These are phyloP conservation scores for Cerceris rybyensis DNA, from an alignment of 2,888 invertebrate genomes.

Conservation along the genomic window DNA sequence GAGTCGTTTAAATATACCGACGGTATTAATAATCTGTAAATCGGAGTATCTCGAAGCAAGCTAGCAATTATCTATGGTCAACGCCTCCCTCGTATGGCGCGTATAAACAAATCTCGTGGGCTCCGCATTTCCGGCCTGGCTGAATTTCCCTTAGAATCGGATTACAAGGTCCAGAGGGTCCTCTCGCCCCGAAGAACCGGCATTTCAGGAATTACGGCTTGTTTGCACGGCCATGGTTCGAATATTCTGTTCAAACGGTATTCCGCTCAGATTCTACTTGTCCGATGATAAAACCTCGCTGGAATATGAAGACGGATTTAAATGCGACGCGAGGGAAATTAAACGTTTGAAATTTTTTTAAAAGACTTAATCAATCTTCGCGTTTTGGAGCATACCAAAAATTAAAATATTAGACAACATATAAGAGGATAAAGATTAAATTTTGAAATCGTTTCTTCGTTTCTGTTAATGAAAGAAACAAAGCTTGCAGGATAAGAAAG, in stretches of 20 bases:
- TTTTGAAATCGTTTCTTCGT: no score
- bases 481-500: no score
- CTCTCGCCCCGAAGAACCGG: slow-evolving; percentile 23
- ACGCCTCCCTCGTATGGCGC: slow-evolving; percentile 26
- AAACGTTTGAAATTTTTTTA: no score
- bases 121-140: slow-evolving; percentile 31
- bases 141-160: slow-evolving; percentile 40
- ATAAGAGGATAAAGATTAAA: no score
- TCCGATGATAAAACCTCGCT: background rate
- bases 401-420: no score
- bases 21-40: slow-evolving; percentile 13
- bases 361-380: no score
- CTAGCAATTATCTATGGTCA: slow-evolving; percentile 40
- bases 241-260: slow-evolving; percentile 37
- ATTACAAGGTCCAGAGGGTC: slow-evolving; percentile 34
- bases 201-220: slow-evolving; percentile 42
- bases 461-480: no score
- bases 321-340: no score
- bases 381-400: no score
- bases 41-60: slow-evolving; percentile 30
- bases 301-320: slow-evolving; percentile 6
- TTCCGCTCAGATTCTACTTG: slow-evolving; percentile 13
- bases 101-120: slow-evolving; percentile 48
- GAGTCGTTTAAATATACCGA: background rate
- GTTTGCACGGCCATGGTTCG: slow-evolving; percentile 43